phyloP scores from a whole-genome alignment of 2,797 vertebrate species.

The Hozukius guyotensis region DNA sequence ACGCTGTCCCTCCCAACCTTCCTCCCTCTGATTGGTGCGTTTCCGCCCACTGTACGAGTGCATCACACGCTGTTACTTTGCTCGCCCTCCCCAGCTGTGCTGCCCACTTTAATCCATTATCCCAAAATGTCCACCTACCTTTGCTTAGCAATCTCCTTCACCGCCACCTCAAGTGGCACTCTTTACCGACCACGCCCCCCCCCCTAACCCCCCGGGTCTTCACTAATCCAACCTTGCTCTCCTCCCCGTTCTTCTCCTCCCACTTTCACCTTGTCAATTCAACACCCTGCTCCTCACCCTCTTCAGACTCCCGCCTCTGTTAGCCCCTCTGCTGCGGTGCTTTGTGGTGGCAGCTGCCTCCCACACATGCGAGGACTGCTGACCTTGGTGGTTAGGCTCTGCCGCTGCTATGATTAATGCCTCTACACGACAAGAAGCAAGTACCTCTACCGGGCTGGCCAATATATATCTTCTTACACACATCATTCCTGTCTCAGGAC shows the following conservation, averaged over 20 bases:
- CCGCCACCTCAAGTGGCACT: slow-evolving; percentile 54
- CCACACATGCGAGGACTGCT: slow-evolving; percentile 74
- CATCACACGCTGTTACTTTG: slow-evolving; percentile 43
- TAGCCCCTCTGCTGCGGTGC: slow-evolving; percentile 35
- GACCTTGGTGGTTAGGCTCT: slow-evolving; percentile 78
- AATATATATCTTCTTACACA: slow-evolving; percentile 75
- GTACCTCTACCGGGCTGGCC: slow-evolving; percentile 68
- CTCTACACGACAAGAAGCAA: slow-evolving; percentile 79
- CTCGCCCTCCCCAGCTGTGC: slow-evolving; percentile 17
- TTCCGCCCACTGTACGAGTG: slow-evolving; percentile 45
- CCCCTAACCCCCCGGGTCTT: slow-evolving; percentile 20
- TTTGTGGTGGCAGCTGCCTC: slow-evolving; percentile 69
- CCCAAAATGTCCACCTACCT: slow-evolving; percentile 72
- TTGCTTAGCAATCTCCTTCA: slow-evolving; percentile 62
- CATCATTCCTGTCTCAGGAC: slow-evolving; percentile 69
- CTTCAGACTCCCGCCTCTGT: slow-evolving; percentile 50
- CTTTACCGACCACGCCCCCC: slow-evolving; percentile 57
- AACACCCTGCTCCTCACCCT: slow-evolving; percentile 48
- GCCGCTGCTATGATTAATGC: slow-evolving; percentile 82
- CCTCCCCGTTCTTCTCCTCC: slow-evolving; percentile 25
- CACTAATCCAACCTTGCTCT: slow-evolving; percentile 61
- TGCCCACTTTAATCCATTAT: slow-evolving; percentile 72
- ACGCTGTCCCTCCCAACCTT: slow-evolving; percentile 39
- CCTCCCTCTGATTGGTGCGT: slow-evolving; percentile 41
- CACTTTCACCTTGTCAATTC: slow-evolving; percentile 61